Evolutionary conservation across 2,797 vertebrate species (phyloP).

Genomic region (Cyclura pinguis): DNA sequence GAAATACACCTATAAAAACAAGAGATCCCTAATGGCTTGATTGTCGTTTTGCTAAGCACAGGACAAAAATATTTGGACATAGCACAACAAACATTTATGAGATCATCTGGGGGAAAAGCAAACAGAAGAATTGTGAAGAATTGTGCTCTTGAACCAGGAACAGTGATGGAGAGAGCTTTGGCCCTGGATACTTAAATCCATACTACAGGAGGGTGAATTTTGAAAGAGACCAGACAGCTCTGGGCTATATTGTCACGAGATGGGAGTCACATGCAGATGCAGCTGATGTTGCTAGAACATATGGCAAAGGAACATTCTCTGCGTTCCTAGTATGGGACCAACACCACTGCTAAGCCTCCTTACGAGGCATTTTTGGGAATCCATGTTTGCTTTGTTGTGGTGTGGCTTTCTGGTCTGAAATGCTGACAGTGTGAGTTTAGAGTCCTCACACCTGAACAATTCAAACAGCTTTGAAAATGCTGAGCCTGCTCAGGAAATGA

Average conservation of each 20-base stretch:
- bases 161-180: not conserved
- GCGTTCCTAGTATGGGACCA: not conserved
- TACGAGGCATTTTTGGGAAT: not conserved
- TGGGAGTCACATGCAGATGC: not conserved
- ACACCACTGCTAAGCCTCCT: not conserved
- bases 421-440: not conserved
- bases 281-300: not conserved
- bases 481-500: conserved; percentile 18
- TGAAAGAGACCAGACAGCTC: not conserved
- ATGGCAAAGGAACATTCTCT: not conserved
- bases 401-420: not conserved
- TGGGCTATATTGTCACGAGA: not conserved
- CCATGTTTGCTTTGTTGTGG: not conserved
- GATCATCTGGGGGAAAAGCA: not conserved
- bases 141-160: not conserved
- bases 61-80: not conserved
- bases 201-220: not conserved
- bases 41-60: not conserved
- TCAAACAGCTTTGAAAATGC: conserved; percentile 15
- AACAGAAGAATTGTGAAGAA: not conserved
- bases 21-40: not conserved
- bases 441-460: not conserved
- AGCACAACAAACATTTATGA: not conserved
- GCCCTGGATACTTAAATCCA: not conserved
- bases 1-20: not conserved